Percentiles rank a stretch among this genome's conserved stretches.
phyloP scores from a whole-genome alignment of 2,888 invertebrate species.

The Temnothorax ravouxi region DNA sequence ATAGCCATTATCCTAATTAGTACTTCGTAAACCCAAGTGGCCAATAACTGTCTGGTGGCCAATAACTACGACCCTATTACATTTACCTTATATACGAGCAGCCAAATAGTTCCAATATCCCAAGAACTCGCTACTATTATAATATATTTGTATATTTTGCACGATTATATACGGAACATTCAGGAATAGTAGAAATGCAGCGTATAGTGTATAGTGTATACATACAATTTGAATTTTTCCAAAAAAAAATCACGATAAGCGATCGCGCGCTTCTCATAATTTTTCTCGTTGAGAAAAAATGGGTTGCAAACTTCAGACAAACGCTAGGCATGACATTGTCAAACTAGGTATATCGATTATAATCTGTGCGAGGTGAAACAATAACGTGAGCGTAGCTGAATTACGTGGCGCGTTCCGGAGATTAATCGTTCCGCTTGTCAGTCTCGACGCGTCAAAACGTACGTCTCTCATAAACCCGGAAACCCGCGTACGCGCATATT shows the following conservation, averaged over 20 bases:
- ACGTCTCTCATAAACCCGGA: slow-evolving; percentile 30
- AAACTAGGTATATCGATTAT: not conserved
- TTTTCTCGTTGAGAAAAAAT: not conserved
- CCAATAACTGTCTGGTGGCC: slow-evolving; percentile 50
- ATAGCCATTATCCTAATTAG: slow-evolving; percentile 57
- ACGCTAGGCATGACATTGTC: not conserved
- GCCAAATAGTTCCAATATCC: slow-evolving; percentile 2
- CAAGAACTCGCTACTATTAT: not conserved
- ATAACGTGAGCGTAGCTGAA: slow-evolving; percentile 14
- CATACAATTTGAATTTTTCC: not conserved
- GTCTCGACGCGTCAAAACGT: slow-evolving; percentile 46
- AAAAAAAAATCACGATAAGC: not conserved
- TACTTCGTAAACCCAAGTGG: slow-evolving; percentile 54
- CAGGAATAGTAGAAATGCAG: not conserved
- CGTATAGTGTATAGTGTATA: not conserved
- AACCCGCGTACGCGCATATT: slow-evolving; percentile 51
- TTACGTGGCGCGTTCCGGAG: slow-evolving; percentile 25
- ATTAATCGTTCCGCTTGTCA: slow-evolving; percentile 55
- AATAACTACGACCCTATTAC: slow-evolving; percentile 45
- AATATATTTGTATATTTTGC: slow-evolving; percentile 20
- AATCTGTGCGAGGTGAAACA: slow-evolving; percentile 26
- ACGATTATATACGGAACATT: not conserved
- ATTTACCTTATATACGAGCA: slow-evolving; percentile 43
- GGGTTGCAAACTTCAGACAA: not conserved
- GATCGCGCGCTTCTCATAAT: not conserved